Percentiles rank a stretch among this genome's conserved stretches.
Evolutionary conservation across 2,113 vertebrate species (phyloP).

Genomic region (Pao palembangensis): DNA sequence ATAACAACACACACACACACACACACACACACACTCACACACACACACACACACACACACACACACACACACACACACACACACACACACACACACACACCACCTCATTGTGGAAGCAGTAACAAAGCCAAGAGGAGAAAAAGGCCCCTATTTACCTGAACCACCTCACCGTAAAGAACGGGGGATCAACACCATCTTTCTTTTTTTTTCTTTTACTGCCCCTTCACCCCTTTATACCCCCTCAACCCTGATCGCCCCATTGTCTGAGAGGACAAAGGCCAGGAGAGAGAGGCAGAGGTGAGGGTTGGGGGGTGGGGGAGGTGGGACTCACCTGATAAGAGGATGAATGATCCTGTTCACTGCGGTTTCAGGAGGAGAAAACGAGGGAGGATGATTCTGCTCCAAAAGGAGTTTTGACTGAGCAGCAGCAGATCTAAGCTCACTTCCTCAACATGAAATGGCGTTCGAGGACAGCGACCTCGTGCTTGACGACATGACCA

Average conservation of each 20-base stretch:
- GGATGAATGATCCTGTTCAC: conserved; percentile 64
- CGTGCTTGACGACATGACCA: too few relatives aligned
- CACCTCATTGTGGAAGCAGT: conserved; percentile 49
- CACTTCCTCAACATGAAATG: too few relatives aligned
- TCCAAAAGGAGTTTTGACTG: too few relatives aligned
- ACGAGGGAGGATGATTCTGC: neutral
- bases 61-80: too few relatives aligned
- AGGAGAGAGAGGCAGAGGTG: conserved; percentile 1
- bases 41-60: conserved; percentile 16
- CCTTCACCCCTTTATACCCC: conserved; percentile 48
- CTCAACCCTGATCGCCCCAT: conserved; percentile 52
- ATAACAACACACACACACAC: too few relatives aligned
- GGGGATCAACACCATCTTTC: conserved; percentile 60
- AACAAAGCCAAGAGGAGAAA: conserved; percentile 55
- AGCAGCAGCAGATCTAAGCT: too few relatives aligned
- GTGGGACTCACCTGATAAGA: conserved; percentile 66
- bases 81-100: conserved; percentile 46
- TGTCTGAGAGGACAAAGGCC: conserved; percentile 64
- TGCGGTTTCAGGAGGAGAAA: conserved; percentile 21
- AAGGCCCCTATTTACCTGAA: conserved; percentile 65
- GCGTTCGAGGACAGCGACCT: too few relatives aligned
- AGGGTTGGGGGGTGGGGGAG: conserved; percentile 23
- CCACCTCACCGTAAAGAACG: conserved; percentile 62
- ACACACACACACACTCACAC: conserved; percentile 33
- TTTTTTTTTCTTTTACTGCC: conserved; percentile 11